Evolutionary conservation across 2,797 vertebrate species (phyloP).

Genomic region (Enteromius radiatus): DNA sequence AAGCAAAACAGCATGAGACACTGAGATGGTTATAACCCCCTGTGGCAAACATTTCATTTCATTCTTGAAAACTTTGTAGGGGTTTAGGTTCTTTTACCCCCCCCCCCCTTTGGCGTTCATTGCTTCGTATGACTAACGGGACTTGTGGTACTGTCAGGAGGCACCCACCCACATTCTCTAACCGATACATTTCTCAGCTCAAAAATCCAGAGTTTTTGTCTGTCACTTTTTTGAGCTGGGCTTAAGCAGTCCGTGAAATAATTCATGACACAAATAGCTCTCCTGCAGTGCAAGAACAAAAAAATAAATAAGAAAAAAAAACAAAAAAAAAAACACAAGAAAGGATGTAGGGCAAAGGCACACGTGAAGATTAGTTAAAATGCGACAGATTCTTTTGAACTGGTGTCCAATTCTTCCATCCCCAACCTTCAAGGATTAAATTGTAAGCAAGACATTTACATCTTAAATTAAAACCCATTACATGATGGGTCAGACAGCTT

Average conservation of each 20-base stretch:
- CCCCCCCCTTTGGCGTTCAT: not conserved
- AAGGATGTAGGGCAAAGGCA: not conserved
- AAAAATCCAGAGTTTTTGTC: slow-evolving; percentile 26
- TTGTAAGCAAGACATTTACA: not conserved
- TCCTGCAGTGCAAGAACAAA: slow-evolving; percentile 3
- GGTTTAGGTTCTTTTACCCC: not conserved
- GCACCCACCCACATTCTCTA: slow-evolving; percentile 9
- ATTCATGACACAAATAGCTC: slow-evolving; percentile 40
- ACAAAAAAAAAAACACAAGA: not conserved
- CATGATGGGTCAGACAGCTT: not conserved
- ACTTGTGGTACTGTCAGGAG: slow-evolving; percentile 23
- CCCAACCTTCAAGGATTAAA: slow-evolving; percentile 7
- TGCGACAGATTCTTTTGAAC: not conserved
- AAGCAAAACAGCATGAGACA: not conserved
- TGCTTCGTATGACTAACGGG: slow-evolving; percentile 9
- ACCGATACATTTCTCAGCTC: slow-evolving; percentile 12
- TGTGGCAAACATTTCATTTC: slow-evolving; percentile 41
- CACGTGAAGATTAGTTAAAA: not conserved
- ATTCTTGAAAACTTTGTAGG: slow-evolving; percentile 26
- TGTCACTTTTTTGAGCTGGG: slow-evolving; percentile 13
- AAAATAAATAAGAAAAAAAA: not conserved
- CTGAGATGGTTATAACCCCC: slow-evolving; percentile 24
- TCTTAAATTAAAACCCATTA: not conserved
- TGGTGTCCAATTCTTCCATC: not conserved
- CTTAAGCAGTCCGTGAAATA: slow-evolving; percentile 31